phyloP scores from a whole-genome alignment of 2,113 vertebrate species.

The Brachyhypopomus occidentalis region DNA sequence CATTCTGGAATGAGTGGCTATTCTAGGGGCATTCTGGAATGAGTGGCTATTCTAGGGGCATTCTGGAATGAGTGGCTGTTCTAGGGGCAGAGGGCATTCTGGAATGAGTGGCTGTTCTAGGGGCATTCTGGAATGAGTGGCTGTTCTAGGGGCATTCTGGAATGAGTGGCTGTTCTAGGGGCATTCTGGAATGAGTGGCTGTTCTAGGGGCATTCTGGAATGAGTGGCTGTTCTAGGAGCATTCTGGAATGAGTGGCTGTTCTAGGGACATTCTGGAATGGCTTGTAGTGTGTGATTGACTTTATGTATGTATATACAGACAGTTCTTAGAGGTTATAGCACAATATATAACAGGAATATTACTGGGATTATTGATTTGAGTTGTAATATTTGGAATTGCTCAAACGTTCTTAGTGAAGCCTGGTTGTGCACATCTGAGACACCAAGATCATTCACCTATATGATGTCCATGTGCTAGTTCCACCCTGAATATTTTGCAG shows the following conservation, averaged over 20 bases:
- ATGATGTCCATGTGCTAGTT: not conserved
- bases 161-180: no score
- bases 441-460: not conserved
- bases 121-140: no score
- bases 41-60: conserved; percentile 51
- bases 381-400: not conserved
- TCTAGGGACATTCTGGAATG: not conserved
- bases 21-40: conserved; percentile 21
- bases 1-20: no score
- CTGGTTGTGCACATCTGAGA: not conserved
- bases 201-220: no score
- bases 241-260: no score
- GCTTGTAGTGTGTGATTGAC: conserved; percentile 19
- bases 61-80: no score
- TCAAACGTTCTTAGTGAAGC: not conserved
- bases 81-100: no score
- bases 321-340: conserved; percentile 20
- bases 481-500: not conserved
- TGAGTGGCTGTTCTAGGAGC: no score
- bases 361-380: not conserved
- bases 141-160: no score
- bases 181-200: no score
- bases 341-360: not conserved
- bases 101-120: no score
- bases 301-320: conserved; percentile 30